Evolutionary conservation across 2,888 invertebrate species (phyloP).

Genomic region (Epirrhoe alternata): DNA sequence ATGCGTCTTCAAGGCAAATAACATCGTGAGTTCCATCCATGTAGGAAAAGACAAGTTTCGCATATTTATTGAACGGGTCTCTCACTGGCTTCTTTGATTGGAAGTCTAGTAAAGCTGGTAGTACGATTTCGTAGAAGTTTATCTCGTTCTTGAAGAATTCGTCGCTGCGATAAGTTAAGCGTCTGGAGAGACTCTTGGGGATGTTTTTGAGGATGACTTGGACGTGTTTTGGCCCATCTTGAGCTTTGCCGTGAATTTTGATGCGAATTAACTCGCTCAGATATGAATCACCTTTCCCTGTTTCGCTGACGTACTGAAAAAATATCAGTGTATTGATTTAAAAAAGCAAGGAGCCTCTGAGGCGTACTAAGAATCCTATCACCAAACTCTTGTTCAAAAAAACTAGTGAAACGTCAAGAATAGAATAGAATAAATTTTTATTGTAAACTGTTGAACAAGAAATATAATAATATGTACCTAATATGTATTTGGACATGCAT

Average conservation of each 20-base stretch:
- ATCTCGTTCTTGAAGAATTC: slow-evolving; percentile 90
- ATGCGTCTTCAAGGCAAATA: slow-evolving; percentile 84
- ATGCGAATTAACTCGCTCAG: slow-evolving; percentile 87
- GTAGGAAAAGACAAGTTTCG: slow-evolving; percentile 73
- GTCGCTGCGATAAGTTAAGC: slow-evolving; percentile 86
- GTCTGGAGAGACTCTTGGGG: slow-evolving; percentile 86
- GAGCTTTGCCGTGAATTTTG: slow-evolving; percentile 77
- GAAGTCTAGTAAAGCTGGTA: slow-evolving; percentile 77
- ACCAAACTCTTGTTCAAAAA: too few species aligned
- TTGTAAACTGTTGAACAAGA: too few species aligned
- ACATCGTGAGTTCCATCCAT: slow-evolving; percentile 84
- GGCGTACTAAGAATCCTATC: too few species aligned
- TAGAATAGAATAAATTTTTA: too few species aligned
- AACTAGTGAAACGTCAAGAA: too few species aligned
- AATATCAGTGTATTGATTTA: too few species aligned
- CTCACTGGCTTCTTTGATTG: slow-evolving; percentile 64
- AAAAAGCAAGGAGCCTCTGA: too few species aligned
- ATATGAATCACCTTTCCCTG: slow-evolving; percentile 89
- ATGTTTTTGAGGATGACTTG: slow-evolving; percentile 88
- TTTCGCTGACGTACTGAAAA: slow-evolving; percentile 71
- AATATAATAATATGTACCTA: too few species aligned
- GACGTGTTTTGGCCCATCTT: slow-evolving; percentile 61
- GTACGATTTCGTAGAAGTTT: slow-evolving; percentile 84
- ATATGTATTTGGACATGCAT: too few species aligned
- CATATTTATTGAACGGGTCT: slow-evolving; percentile 82